phyloP scores from a whole-genome alignment of 1,140 invertebrate genomes.

The Trinorchestia longiramus region DNA sequence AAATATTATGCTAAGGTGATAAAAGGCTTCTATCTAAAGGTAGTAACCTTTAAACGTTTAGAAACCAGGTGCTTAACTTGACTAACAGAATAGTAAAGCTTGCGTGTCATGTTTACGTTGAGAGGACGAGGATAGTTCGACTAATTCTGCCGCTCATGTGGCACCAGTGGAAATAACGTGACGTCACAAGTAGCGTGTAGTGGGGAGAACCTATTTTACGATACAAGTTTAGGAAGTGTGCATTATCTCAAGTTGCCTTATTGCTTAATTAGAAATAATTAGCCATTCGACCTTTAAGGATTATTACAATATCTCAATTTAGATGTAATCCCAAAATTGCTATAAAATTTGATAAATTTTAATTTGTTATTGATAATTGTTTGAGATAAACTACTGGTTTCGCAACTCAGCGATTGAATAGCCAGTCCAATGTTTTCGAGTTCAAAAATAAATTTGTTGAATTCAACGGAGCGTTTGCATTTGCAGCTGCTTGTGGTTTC shows the following conservation, averaged over 20 bases:
- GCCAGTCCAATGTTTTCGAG: too few relatives aligned
- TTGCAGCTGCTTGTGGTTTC: background rate
- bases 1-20: background rate
- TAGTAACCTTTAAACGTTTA: background rate
- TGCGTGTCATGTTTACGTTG: background rate
- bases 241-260: background rate
- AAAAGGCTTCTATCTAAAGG: background rate
- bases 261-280: background rate
- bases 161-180: background rate
- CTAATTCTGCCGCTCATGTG: background rate
- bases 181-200: background rate
- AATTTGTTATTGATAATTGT: background rate
- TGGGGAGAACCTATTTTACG: background rate
- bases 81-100: background rate
- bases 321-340: background rate
- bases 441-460: background rate
- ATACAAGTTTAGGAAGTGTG: background rate
- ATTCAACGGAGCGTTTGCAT: background rate
- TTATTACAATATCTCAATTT: background rate
- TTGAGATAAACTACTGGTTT: background rate
- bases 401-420: too few relatives aligned
- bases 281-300: background rate
- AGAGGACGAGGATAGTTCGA: background rate
- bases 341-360: background rate
- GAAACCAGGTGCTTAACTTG: background rate